Conservation (phyloP, 2,113 vertebrate genomes). For the Arothron firmamentum region DNA sequence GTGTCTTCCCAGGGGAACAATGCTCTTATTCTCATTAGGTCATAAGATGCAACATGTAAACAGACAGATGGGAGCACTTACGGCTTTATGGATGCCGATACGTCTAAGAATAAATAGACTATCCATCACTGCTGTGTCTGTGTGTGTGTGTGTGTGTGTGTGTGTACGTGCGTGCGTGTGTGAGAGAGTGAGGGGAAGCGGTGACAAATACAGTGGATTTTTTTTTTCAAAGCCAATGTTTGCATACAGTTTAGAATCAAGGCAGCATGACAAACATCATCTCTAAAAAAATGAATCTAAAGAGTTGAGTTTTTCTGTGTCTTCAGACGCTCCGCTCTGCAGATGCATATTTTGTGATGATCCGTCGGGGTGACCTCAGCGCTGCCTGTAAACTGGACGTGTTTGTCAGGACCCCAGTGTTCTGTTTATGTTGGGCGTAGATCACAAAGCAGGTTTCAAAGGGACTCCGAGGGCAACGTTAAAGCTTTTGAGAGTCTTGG, state of each 20-base stretch:
- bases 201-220: background rate
- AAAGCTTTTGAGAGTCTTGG: constrained; percentile 41
- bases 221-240: too few relatives aligned
- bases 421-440: constrained; percentile 64
- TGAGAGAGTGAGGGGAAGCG: background rate
- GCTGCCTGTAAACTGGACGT: constrained; percentile 54
- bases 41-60: constrained; percentile 59
- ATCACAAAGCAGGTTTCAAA: constrained; percentile 56
- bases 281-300: too few relatives aligned
- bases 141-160: constrained; percentile 25
- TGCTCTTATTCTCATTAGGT: constrained; percentile 64
- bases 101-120: constrained; percentile 58
- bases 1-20: constrained; percentile 64
- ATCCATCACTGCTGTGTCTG: constrained; percentile 49
- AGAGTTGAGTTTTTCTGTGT: background rate
- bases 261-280: too few relatives aligned
- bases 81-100: constrained; percentile 50
- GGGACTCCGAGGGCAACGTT: constrained; percentile 26
- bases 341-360: constrained; percentile 18
- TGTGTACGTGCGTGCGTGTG: constrained; percentile 26
- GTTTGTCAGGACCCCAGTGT: constrained; percentile 54
- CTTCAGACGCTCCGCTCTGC: background rate
- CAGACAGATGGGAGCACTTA: constrained; percentile 66
- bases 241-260: background rate
- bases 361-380: constrained; percentile 27